Evolutionary conservation across 2,113 vertebrate genomes (phyloP), one percentile per base, ranked within the genome.

Genomic region (Eclectus roratus): DNA sequence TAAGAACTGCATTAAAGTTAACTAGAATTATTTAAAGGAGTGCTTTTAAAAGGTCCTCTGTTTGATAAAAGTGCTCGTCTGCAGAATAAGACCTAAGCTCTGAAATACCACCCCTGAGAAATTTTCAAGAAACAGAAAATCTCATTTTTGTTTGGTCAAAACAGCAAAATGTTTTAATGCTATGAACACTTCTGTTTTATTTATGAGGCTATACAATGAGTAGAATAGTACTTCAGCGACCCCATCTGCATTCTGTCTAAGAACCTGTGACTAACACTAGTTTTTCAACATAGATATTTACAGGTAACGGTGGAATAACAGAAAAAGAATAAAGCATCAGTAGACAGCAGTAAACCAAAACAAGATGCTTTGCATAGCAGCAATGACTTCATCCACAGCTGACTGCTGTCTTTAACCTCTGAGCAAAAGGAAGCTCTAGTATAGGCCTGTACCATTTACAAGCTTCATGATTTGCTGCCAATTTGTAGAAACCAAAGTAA

Each of bases 321-420:
- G 78, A 86, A 80, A 78, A 87, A 76, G 17, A 80, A 90, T 55
- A 94, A 92, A 86, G 63, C 60, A 94, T 69, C 50, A 46, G 20
- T 41, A 81, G 17, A 85, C 61, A 85, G 37, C 87, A 80, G 37
- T 85, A 91, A 94, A 91, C 50, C 73, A 88, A 96, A 89, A 73
- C 72, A 85, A 90, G 72, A 96, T 83, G 73, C 64, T 89, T 97
- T 81, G 90, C 91, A 96, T 95, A 97, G 87, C 91, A 95, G 61
- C 60, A 94, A 95, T 96, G 5, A 96, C 79, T 96, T 97, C 76
- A 96, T 95, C 76, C 81, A 95, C 96, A 97, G 83, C 89, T 97
- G 81, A 96, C 90, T 96, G 84, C 41, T 83, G 77, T 90, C 85
- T 96, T 92, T 82, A 88, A 73, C 43, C 76, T 91, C 72, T 76